A percentile compares a stretch with the other conserved stretches of the same genome.
These are phyloP conservation scores for Apis laboriosa DNA, from an alignment of 1,140 invertebrate species.

Conservation along the genomic window DNA sequence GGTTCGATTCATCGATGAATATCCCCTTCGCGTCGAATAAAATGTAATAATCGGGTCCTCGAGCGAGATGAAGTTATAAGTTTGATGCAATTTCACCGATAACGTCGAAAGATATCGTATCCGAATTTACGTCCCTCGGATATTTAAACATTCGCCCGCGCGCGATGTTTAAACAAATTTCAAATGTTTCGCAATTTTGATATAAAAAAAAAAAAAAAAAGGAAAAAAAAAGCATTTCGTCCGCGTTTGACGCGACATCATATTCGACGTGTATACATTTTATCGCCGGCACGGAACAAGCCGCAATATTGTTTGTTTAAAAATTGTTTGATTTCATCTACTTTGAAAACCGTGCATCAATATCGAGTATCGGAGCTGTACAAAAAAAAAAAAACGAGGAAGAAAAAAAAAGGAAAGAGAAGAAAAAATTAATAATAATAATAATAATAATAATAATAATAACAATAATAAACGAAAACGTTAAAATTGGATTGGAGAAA, in stretches of 20 bases:
- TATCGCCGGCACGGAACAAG: not conserved
- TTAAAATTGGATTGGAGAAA: no score
- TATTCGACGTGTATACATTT: not conserved
- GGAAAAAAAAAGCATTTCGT: not conserved
- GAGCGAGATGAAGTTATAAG: not conserved
- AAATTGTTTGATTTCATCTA: conserved; percentile 25
- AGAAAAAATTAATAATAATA: no score
- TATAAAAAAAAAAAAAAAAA: no score
- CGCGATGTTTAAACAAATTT: not conserved
- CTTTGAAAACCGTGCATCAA: not conserved
- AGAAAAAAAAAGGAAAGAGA: not conserved
- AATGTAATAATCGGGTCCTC: not conserved
- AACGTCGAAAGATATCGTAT: not conserved
- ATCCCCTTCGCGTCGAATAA: not conserved
- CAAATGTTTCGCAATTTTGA: not conserved
- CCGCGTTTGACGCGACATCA: not conserved
- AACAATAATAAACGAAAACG: no score
- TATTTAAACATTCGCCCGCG: conserved; percentile 4
- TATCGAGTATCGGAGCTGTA: not conserved
- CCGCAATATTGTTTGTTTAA: conserved; percentile 26
- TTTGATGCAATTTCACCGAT: not conserved
- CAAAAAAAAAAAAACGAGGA: not conserved
- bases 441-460: no score
- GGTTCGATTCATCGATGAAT: not conserved
- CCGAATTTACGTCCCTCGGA: not conserved